Base-by-base conservation (phyloP, 2,113 vertebrate species). In the Oncorhynchus clarkii region DNA sequence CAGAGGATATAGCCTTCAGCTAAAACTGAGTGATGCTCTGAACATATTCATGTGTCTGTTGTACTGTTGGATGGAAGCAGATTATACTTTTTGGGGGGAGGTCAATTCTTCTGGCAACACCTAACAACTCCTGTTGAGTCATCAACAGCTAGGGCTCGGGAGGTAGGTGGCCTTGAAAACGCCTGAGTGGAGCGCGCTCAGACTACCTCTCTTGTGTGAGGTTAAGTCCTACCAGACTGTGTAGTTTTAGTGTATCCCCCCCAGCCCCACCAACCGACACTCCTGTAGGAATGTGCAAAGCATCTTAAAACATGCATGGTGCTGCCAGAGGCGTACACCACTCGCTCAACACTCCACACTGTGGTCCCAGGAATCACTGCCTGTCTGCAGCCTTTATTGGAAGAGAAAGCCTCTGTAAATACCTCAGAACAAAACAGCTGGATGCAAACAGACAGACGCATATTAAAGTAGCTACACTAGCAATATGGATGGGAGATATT, bases 231-330 rank as follows among this genome's bases (percentile, higher is more conserved):
- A 88, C 87, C 90, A 91, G 93, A 92, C 92, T 79, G 78, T 54
- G 67, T 54, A 24, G 7, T 34, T 74, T 49, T 82, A 85, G 78
- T 84, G 71, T 78, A 78, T 66, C 59, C 94, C 67, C 88, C 89
- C 86, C 87, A 89, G 92, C 80, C 75, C 48, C 71, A 72, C 92
- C 92, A 92, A 92, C 93, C 39, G 16, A 67, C 82, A 76, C 91
- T 94, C 94, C 94, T 95, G 95, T 94, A 93, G 95, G 95, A 93
- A 94, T 94, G 91, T 94, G 95, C 94, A 94, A 95, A 95, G 94
- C 94, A 96, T 90, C 91, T 93, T 95, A 95, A 95, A 96, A 96
- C 94, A 95, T 94, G 94, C 94, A 96, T 93, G 94, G 93, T 93
- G 92, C 89, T 89, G 94, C 95, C 95, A 87, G 91, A 88, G 94